Evolutionary conservation across 2,113 vertebrate genomes (phyloP).

Genomic region (Brachirus orientalis): DNA sequence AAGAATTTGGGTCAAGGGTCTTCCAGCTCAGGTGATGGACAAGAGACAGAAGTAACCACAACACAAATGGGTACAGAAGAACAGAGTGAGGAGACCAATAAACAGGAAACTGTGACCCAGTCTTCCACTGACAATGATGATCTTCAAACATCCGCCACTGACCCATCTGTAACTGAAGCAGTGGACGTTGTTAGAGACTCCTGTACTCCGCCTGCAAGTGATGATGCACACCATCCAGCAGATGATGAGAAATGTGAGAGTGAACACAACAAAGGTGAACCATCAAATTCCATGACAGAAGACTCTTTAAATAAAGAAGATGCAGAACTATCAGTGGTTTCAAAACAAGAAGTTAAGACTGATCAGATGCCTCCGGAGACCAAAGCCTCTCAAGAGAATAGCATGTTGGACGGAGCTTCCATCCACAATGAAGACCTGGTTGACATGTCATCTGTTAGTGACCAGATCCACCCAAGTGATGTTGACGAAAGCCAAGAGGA

Average conservation of each 20-base stretch:
- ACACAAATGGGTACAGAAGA: conserved; percentile 5
- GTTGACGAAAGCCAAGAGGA: conserved; percentile 71
- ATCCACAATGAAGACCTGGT: conserved; percentile 58
- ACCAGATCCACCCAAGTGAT: conserved; percentile 54
- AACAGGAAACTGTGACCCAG: conserved; percentile 22
- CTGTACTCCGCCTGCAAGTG: background rate
- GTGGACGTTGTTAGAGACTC: conserved; percentile 12
- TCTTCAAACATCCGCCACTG: background rate
- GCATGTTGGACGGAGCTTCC: conserved; percentile 52
- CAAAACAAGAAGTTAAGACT: conserved; percentile 15
- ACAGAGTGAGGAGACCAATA: conserved; percentile 1
- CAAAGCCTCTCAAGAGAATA: conserved; percentile 26
- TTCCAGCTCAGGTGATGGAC: conserved; percentile 19
- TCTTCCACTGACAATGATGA: background rate
- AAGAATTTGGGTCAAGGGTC: conserved; percentile 16
- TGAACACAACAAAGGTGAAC: conserved; percentile 19
- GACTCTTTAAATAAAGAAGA: conserved; percentile 52
- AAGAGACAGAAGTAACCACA: conserved; percentile 40
- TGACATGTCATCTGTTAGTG: conserved; percentile 64
- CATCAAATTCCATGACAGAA: conserved; percentile 30
- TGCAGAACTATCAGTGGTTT: conserved; percentile 8
- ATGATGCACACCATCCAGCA: conserved; percentile 16
- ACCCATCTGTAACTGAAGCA: conserved; percentile 5
- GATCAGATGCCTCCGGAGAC: conserved; percentile 57
- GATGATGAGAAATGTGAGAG: conserved; percentile 33